Conservation (phyloP, 1,140 invertebrate genomes). For the Pemphigus obesinymphae region DNA sequence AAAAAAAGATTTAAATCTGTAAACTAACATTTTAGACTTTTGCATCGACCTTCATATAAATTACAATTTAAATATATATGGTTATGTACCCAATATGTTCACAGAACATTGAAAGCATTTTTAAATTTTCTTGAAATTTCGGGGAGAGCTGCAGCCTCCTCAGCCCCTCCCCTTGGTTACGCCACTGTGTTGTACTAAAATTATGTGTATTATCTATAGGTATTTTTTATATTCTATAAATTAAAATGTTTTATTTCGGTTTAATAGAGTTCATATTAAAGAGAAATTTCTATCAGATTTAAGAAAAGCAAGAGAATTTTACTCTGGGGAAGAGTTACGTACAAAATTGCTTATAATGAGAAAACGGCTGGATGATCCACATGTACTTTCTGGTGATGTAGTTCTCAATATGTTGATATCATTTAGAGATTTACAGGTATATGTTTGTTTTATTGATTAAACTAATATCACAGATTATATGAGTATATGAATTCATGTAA, state of each 20-base stretch:
- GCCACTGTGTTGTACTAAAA: too few relatives aligned
- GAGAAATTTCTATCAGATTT: slow-evolving; percentile 96
- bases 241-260: background rate
- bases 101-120: too few relatives aligned
- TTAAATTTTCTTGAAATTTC: too few relatives aligned
- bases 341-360: slow-evolving; percentile 84
- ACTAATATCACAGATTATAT: background rate
- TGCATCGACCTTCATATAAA: too few relatives aligned
- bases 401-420: slow-evolving; percentile 88
- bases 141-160: too few relatives aligned
- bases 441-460: background rate
- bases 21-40: too few relatives aligned
- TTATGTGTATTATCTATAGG: background rate
- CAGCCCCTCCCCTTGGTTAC: too few relatives aligned
- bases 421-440: slow-evolving; percentile 81
- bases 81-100: too few relatives aligned
- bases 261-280: slow-evolving; percentile 84
- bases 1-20: too few relatives aligned
- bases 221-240: background rate
- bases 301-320: slow-evolving; percentile 83
- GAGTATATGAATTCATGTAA: too few relatives aligned
- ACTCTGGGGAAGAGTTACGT: slow-evolving; percentile 79
- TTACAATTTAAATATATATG: too few relatives aligned
- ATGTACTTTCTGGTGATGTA: slow-evolving; percentile 90
- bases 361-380: slow-evolving; percentile 90